Conservation (phyloP, 1,140 invertebrate genomes). For the Euborellia annulipes region DNA sequence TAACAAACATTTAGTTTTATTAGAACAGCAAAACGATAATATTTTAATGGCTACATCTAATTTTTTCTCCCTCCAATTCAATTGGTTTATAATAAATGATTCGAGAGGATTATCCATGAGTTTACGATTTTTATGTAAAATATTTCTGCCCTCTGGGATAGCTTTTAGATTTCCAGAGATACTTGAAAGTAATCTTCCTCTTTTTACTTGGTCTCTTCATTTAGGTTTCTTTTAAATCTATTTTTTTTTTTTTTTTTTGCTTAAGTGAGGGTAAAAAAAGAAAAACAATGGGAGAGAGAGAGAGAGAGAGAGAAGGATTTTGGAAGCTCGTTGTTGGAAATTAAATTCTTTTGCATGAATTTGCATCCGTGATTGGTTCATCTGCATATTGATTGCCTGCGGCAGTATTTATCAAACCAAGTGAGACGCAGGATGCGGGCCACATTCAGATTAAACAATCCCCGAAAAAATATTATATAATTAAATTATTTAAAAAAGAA, state of each 20-base stretch:
- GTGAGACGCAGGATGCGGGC: too few relatives aligned
- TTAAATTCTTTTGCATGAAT: conserved; percentile 25
- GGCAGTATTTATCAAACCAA: conserved; percentile 3
- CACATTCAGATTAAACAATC: neutral
- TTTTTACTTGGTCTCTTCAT: neutral
- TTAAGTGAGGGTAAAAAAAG: neutral
- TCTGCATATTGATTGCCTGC: conserved; percentile 22
- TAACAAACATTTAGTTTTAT: too few relatives aligned
- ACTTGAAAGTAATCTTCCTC: neutral
- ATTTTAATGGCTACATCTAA: too few relatives aligned
- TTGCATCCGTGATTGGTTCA: conserved; percentile 24
- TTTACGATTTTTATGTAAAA: too few relatives aligned
- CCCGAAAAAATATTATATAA: conserved; percentile 1
- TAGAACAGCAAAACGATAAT: too few relatives aligned
- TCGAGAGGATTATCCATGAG: too few relatives aligned
- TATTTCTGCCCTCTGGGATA: too few relatives aligned
- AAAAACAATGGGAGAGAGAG: neutral
- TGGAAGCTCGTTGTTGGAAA: conserved; percentile 14
- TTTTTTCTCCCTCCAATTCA: too few relatives aligned
- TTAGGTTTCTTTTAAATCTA: neutral
- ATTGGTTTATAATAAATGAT: too few relatives aligned
- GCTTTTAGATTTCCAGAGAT: neutral
- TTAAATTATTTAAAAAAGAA: too few relatives aligned
- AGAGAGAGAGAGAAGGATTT: neutral
- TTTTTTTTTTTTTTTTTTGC: neutral